A percentile compares a stretch with the other conserved stretches of the same genome.
These are phyloP conservation scores for Noctua fimbriata DNA, from an alignment of 2,888 invertebrate species.

Conservation along the genomic window DNA sequence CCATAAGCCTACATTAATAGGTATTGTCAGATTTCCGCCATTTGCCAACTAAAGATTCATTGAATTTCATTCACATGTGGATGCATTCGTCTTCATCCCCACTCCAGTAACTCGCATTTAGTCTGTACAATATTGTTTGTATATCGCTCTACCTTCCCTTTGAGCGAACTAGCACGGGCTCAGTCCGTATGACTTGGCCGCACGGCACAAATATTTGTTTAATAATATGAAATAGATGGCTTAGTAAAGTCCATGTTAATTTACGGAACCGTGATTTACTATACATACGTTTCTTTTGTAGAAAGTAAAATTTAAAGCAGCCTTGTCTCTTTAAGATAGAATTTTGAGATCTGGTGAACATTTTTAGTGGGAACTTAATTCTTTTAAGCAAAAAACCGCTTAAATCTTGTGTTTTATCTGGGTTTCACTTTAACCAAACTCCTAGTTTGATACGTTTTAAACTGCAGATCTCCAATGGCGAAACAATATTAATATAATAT, in stretches of 20 bases:
- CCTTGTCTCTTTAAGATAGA: neutral
- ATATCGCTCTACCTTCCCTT: constrained; percentile 29
- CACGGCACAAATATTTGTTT: constrained; percentile 21
- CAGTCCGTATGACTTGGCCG: constrained; percentile 24
- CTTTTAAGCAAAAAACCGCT: neutral
- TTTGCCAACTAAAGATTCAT: neutral
- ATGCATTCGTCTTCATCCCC: constrained; percentile 2
- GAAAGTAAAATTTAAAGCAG: neutral
- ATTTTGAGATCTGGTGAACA: neutral
- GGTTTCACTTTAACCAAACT: neutral
- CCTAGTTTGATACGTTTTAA: neutral
- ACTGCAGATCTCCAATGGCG: neutral
- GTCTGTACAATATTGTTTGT: constrained; percentile 14
- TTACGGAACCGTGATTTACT: neutral
- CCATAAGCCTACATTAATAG: neutral
- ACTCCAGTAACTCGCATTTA: constrained; percentile 13
- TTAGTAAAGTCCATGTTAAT: neutral
- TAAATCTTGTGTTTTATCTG: neutral
- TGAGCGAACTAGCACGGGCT: constrained; percentile 29
- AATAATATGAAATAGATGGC: neutral
- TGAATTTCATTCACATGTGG: constrained; percentile 11
- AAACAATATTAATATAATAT: neutral
- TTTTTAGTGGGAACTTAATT: neutral
- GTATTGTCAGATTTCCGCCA: neutral
- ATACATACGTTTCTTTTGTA: neutral